These are phyloP conservation scores for Siderastrea radians DNA, from an alignment of 92 coral and sea anemone genomes.

Conservation along the genomic window DNA sequence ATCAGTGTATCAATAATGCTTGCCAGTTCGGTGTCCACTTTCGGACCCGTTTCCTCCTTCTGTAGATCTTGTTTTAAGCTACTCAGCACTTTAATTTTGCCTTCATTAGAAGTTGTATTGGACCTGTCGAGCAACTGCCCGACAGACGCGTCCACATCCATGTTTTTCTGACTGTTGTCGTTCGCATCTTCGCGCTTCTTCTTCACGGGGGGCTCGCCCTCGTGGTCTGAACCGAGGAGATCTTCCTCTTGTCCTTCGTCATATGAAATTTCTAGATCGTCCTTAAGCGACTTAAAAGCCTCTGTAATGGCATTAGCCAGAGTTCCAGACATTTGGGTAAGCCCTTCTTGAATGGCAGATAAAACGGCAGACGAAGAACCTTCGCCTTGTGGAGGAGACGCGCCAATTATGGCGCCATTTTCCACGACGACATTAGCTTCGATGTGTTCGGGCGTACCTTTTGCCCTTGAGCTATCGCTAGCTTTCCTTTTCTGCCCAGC, in stretches of 20 bases:
- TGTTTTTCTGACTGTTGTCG: not conserved
- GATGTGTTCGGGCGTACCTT: not conserved
- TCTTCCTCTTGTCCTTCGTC: slow-evolving; percentile 32
- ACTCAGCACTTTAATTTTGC: slow-evolving; percentile 52
- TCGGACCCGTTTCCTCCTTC: slow-evolving; percentile 59
- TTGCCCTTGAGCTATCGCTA: not conserved
- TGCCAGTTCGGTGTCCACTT: slow-evolving; percentile 60
- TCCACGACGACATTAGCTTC: slow-evolving; percentile 32
- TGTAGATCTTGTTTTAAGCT: slow-evolving; percentile 56
- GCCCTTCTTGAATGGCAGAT: slow-evolving; percentile 34
- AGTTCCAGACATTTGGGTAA: slow-evolving; percentile 43
- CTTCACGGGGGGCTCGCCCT: slow-evolving; percentile 57
- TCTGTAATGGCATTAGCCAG: slow-evolving; percentile 54
- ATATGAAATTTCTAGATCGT: slow-evolving; percentile 16
- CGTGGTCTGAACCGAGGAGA: not conserved
- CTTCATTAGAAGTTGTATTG: slow-evolving; percentile 36
- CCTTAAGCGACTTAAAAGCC: slow-evolving; percentile 51
- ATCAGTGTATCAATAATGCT: slow-evolving; percentile 51
- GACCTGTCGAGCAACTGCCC: not conserved
- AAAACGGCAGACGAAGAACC: not conserved
- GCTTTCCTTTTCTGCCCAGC: slow-evolving; percentile 7
- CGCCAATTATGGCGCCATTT: slow-evolving; percentile 58
- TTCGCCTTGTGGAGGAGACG: slow-evolving; percentile 9
- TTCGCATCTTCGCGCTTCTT: slow-evolving; percentile 12
- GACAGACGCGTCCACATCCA: slow-evolving; percentile 11